Evolutionary conservation across 2,888 invertebrate species (phyloP).

Genomic region (Cyclophora punctaria): DNA sequence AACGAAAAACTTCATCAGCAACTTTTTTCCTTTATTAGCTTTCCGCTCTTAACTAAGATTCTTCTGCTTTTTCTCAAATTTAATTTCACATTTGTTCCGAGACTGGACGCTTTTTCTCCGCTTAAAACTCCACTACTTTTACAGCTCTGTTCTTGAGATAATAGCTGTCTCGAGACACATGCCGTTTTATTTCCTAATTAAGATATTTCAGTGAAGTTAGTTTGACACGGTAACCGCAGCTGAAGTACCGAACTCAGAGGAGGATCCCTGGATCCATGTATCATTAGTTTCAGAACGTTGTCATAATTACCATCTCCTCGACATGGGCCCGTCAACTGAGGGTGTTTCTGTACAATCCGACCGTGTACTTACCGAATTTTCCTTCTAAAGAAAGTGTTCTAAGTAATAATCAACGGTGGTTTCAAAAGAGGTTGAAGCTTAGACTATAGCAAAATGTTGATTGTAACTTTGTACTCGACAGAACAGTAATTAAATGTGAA

Average conservation of each 20-base stretch:
- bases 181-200: too few relatives aligned
- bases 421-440: constrained; percentile 15
- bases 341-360: too few relatives aligned
- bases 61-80: constrained; percentile 45
- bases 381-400: constrained; percentile 14
- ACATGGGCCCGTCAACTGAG: too few relatives aligned
- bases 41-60: constrained; percentile 52
- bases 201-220: too few relatives aligned
- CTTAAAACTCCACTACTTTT: constrained; percentile 26
- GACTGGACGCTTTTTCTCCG: constrained; percentile 25
- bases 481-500: constrained; percentile 44
- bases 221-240: too few relatives aligned
- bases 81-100: constrained; percentile 40
- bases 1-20: constrained; percentile 53
- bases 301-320: too few relatives aligned
- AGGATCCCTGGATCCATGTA: too few relatives aligned
- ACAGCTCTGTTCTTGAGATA: constrained; percentile 21
- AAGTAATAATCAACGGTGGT: constrained; percentile 8
- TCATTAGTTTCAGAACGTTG: too few relatives aligned
- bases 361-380: constrained; percentile 1
- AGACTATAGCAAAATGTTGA: constrained; percentile 22
- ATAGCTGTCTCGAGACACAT: constrained; percentile 11
- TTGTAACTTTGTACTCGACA: constrained; percentile 28
- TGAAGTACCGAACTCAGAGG: too few relatives aligned
- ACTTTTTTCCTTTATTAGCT: constrained; percentile 57